Percentiles rank a stretch among this genome's conserved stretches.
These are phyloP conservation scores for Drosophila oshimai DNA, from an alignment of 1,140 invertebrate species.

Conservation along the genomic window DNA sequence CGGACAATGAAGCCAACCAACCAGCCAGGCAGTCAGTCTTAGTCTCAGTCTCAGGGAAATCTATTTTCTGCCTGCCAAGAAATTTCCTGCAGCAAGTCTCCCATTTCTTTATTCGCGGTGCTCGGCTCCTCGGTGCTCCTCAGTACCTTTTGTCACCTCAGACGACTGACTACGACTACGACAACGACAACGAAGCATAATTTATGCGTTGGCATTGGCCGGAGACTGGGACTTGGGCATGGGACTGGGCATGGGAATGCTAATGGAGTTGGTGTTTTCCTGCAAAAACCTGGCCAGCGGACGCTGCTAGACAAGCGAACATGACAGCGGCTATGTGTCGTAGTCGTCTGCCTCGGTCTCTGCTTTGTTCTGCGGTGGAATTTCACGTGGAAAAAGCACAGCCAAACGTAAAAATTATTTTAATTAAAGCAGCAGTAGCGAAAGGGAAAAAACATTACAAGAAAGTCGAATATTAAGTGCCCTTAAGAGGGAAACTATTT, in stretches of 20 bases:
- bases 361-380: constrained; percentile 37
- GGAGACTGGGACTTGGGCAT: constrained; percentile 32
- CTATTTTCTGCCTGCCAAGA: constrained; percentile 50
- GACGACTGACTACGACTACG: constrained; percentile 1
- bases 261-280: constrained; percentile 13
- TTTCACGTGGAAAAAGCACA: constrained; percentile 76
- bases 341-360: constrained; percentile 37
- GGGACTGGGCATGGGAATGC: neutral
- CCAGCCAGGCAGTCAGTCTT: neutral
- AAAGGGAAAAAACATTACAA: neutral
- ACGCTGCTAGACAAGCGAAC: constrained; percentile 72
- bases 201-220: constrained; percentile 66
- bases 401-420: constrained; percentile 69
- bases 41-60: neutral
- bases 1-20: constrained; percentile 33
- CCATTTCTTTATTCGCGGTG: neutral
- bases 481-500: neutral
- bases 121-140: neutral
- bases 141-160: constrained; percentile 65
- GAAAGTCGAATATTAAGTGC: neutral
- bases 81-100: constrained; percentile 37
- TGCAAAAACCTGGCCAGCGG: constrained; percentile 44
- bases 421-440: constrained; percentile 59
- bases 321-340: constrained; percentile 70
- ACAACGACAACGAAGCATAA: constrained; percentile 73